A percentile compares a stretch with the other conserved stretches of the same genome.
Evolutionary conservation across 2,113 vertebrate species (phyloP).

Genomic region (Tylochromis polylepis): DNA sequence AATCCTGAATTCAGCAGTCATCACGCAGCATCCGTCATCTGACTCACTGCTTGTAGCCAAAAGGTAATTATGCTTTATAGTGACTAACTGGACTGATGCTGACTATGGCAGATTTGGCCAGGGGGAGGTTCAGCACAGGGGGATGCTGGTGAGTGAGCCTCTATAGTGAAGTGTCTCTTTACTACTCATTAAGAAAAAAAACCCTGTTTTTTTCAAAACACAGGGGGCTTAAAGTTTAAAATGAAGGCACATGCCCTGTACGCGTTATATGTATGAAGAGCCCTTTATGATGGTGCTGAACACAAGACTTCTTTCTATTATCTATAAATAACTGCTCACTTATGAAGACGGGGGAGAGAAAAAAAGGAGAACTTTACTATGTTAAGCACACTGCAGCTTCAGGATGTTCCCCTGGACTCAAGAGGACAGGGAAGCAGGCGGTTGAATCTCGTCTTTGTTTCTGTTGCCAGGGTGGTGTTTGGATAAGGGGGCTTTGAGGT

Average conservation of each 20-base stretch:
- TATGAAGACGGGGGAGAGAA: neutral
- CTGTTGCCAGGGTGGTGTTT: conserved; percentile 64
- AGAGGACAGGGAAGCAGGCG: conserved; percentile 26
- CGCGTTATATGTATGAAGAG: neutral
- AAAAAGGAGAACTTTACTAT: neutral
- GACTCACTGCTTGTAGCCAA: conserved; percentile 7
- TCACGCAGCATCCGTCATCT: conserved; percentile 3
- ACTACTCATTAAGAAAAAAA: neutral
- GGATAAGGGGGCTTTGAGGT: conserved; percentile 61
- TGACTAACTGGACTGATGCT: neutral
- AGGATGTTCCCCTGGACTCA: conserved; percentile 61
- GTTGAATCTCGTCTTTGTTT: conserved; percentile 71
- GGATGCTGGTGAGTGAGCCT: conserved; percentile 28
- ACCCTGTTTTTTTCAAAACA: neutral
- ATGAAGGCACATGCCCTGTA: neutral
- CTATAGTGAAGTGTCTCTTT: neutral
- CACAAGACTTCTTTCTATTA: neutral
- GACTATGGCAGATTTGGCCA: neutral
- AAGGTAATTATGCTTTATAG: neutral
- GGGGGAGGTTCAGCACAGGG: conserved; percentile 10
- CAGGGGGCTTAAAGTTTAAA: neutral
- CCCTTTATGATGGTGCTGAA: neutral
- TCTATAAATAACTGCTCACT: neutral
- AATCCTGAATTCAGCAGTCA: neutral
- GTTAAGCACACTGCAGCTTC: conserved; percentile 22